Base-by-base conservation (phyloP, 2,113 vertebrate species). In the Forbesichthys papilliferus region DNA sequence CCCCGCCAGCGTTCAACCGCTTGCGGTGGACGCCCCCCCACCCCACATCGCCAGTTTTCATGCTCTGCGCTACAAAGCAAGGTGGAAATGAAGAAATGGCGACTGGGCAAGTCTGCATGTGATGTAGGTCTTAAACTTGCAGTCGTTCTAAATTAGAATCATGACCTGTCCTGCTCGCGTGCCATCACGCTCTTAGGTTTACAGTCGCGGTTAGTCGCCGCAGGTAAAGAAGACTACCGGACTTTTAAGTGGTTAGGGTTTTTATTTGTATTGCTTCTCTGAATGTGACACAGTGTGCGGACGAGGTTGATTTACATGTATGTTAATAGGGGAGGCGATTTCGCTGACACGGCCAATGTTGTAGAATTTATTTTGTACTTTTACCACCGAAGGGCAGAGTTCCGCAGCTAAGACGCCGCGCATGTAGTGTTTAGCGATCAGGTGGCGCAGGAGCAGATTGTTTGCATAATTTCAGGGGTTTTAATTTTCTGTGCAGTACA, bases 401-500 rank as follows among this genome's bases (percentile, higher is more conserved):
- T 73, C 72, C 64, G 66, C 76, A 68, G 57, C 47, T 49, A 14
- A 13, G 52, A 16, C 56, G 48, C 12, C n/a, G 52, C n/a, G 52
- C 52, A n/a, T 20, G 13, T 11, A 14, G 61, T 47, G 76, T 57
- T 65, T n/a, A 48, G 16, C 33, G 20, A 59, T 36, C 10, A 6
- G 3, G n/a, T 53, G 3, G 48, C 56, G 0, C 58, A 52, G 68
- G 33, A 66, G n/a, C 11, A 12, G 27, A 4, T 59, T n/a, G 55
- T 57, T 46, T 13, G 59, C 1, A 54, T 69, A 13, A 78, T 73
- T 88, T 90, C 86, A 87, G 83, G 82, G 81, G 61, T 70, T 66
- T 82, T 79, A 54, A 2, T 77, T 71, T 54, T 65, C 52, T 74
- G 85, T 83, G 83, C 87, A 85, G 86, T 89, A 54, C 66, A 1